Evolutionary conservation across 2,113 vertebrate genomes (phyloP).

Genomic region (Mesembrinibis cayennensis): DNA sequence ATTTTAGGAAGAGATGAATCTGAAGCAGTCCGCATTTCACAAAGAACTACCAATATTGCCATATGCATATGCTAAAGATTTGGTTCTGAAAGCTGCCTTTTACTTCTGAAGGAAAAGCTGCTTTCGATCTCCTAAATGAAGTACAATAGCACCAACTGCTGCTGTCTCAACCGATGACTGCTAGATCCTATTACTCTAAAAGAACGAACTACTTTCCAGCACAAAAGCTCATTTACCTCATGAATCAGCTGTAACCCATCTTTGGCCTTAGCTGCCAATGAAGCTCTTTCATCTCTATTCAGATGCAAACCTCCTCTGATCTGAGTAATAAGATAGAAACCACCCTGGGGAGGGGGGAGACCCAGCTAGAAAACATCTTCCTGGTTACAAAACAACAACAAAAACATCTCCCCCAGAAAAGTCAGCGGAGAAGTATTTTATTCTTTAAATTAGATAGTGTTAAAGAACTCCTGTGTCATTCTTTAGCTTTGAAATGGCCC

Average conservation of each 20-base stretch:
- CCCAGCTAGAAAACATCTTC: not conserved
- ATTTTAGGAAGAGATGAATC: constrained; percentile 4
- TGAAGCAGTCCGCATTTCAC: not conserved
- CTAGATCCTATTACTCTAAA: not conserved
- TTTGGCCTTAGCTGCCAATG: not conserved
- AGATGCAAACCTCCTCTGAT: constrained; percentile 13
- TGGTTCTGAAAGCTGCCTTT: not conserved
- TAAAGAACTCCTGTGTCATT: not conserved
- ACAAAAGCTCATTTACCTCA: constrained; percentile 29
- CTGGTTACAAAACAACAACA: not conserved
- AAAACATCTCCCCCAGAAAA: not conserved
- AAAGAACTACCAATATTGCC: not conserved
- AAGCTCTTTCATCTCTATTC: not conserved
- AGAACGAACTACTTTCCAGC: not conserved
- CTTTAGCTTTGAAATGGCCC: not conserved
- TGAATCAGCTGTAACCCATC: constrained; percentile 1
- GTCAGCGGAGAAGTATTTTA: not conserved
- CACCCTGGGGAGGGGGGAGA: not conserved
- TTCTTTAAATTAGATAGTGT: not conserved
- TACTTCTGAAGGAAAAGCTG: not conserved
- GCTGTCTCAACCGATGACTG: not conserved
- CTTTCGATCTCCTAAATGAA: not conserved
- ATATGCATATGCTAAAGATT: not conserved
- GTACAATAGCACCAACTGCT: constrained; percentile 29
- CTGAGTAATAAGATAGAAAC: not conserved